Base-by-base conservation (phyloP, 2,888 invertebrate species). In the Drosophila suboccidentalis region DNA sequence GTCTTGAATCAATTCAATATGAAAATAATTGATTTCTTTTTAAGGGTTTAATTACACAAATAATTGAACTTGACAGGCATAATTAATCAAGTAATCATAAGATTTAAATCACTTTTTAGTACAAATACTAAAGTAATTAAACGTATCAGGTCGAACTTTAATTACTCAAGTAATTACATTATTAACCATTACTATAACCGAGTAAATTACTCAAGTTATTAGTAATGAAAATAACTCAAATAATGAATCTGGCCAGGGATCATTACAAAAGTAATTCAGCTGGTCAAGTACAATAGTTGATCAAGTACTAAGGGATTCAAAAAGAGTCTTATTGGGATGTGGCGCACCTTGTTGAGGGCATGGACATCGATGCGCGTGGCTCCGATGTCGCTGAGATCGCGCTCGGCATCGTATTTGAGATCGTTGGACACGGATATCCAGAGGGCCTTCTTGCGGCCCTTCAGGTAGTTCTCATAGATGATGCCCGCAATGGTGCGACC, bases 381-480 rank as follows among this genome's bases (percentile, higher is more conserved):
- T 44, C 99, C 99, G 89, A 99, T 99, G 92, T 99, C 99, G 72
- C 95, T 93, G 69, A 99, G 94, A 94, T 99, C 99, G 46, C 99
- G 94, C 92, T 99, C 98, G 0, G 99, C 98, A 94, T 99, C 99
- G 92, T 98, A 99, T 93, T 97, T 98, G 80, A 99, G 95, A 93
- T 99, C 99, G 93, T 98, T 98, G 39, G 99, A 99, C 0, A 99
- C 99, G 32, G 99, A 99, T 75, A 99, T 96, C 99, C 99, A 99
- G 75, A 99, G 95, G n/a, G 99, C 97, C 79, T 98, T 96, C 93
- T 98, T 98, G 55, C 98, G 94, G 0, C 98, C 98, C 91, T 96
- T 96, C 78, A 98, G 92, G 92, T 98, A 99, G 93, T 99, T 99
- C 94, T 99, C 99, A 93, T 95, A 98, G 88, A 99, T 99, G 57